Evolutionary conservation across 1,140 invertebrate genomes (phyloP), one percentile per base, ranked within the genome.

Genomic region (Zaprionus taronus): DNA sequence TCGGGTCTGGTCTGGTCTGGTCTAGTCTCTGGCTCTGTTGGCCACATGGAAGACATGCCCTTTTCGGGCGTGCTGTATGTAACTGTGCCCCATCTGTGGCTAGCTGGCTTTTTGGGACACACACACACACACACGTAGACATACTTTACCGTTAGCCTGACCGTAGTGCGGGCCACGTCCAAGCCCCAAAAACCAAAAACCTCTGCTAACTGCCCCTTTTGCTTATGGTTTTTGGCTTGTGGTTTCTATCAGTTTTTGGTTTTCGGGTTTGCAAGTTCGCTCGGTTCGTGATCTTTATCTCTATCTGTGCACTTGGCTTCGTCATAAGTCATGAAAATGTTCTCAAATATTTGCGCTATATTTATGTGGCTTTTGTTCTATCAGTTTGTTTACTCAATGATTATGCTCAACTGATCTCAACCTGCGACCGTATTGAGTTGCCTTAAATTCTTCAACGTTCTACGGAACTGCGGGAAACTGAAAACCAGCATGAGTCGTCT

Each of bases 351-450:
- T 89, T 89, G 81, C 75, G 72, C 58, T n/a, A 73, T 73, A 84
- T 89, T 81, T 89, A 89, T 84, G 85, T 74, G 56, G 79, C 85
- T 81, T 81, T 84, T 90, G 84, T 87, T 83, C 89, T 84, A 89
- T 89, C 84, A 90, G 81, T 71, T 81, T 89, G 84, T 89, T 89
- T 89, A 74, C 76, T 71, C 75, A 77, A 81, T 77, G 84, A 89
- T 89, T 89, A 89, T 89, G 85, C 63, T 67, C 24, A 41, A 31
- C 38, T 58, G 65, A 57, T 67, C 65, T 53, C 17, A 55, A 14
- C 14, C 12, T 1, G 22, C 72, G 53, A 69, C 64, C 65, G 61
- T 61, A 65, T 80, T 80, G 64, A 66, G 70, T 71, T 83, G 75
- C 77, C 67, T 60, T 80, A 14, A 51, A 51, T 72, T 68, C 51